phyloP scores from a whole-genome alignment of 2,113 vertebrate species.

The Sebastes schlegelii region DNA sequence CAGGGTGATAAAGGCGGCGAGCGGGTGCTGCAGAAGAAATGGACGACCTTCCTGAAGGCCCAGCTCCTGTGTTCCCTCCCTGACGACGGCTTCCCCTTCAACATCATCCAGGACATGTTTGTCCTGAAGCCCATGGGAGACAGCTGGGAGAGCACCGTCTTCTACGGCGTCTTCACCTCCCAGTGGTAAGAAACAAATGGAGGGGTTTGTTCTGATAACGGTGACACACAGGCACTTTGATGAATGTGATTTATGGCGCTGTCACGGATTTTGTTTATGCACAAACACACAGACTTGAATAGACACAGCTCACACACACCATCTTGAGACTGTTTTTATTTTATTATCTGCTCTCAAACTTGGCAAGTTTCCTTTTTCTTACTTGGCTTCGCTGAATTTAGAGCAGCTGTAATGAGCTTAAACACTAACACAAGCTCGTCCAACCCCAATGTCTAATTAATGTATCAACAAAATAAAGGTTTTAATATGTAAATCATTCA shows the following conservation, averaged over 20 bases:
- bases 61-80: conserved; percentile 94
- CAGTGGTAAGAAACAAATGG: conserved; percentile 88
- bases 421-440: conserved; percentile 35
- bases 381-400: conserved; percentile 48
- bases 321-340: conserved; percentile 46
- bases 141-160: conserved; percentile 89
- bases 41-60: conserved; percentile 97
- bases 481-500: conserved; percentile 42
- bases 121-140: conserved; percentile 89
- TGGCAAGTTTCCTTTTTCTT: conserved; percentile 45
- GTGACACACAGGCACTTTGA: background rate
- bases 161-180: conserved; percentile 96
- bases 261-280: conserved; percentile 12
- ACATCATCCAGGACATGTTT: conserved; percentile 96
- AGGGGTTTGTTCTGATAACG: conserved; percentile 1
- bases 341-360: conserved; percentile 8
- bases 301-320: conserved; percentile 16
- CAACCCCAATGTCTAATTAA: conserved; percentile 49
- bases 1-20: conserved; percentile 95
- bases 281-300: conserved; percentile 20
- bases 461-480: conserved; percentile 47
- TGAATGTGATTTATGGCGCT: conserved; percentile 8
- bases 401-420: conserved; percentile 60
- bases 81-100: conserved; percentile 95
- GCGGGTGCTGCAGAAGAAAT: conserved; percentile 95